phyloP scores from a whole-genome alignment of 1,140 invertebrate genomes.

The Drosophila mayri region DNA sequence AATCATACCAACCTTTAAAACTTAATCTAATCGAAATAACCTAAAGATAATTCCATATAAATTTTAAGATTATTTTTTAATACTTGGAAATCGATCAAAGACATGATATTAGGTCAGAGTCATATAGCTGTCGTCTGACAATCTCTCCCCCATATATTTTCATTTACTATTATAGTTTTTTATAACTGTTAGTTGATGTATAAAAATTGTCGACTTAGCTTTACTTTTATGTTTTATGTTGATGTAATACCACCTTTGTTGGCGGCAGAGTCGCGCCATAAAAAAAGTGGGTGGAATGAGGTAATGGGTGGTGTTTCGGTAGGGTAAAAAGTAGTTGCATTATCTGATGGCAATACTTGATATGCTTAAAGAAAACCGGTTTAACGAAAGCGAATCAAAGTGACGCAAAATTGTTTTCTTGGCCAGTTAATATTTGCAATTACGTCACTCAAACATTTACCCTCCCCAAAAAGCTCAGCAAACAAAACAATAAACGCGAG shows the following conservation, averaged over 20 bases:
- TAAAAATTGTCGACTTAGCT: neutral
- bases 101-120: neutral
- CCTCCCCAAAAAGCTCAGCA: slow-evolving; percentile 34
- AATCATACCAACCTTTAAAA: neutral
- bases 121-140: neutral
- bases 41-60: neutral
- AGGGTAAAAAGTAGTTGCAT: slow-evolving; percentile 28
- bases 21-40: neutral
- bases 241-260: slow-evolving; percentile 45
- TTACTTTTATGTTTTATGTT: slow-evolving; percentile 8
- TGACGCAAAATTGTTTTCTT: slow-evolving; percentile 43
- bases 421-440: slow-evolving; percentile 48
- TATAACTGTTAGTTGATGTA: neutral
- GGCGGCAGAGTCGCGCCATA: slow-evolving; percentile 36
- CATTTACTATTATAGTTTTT: too few relatives aligned
- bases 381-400: slow-evolving; percentile 48
- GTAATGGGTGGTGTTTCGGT: slow-evolving; percentile 1
- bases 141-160: neutral
- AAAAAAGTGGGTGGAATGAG: slow-evolving; percentile 23
- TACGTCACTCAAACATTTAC: slow-evolving; percentile 40
- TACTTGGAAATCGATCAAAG: slow-evolving; percentile 6
- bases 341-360: slow-evolving; percentile 34
- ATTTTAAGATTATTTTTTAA: neutral
- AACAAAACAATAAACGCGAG: slow-evolving; percentile 35
- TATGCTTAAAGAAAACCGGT: slow-evolving; percentile 43